Evolutionary conservation across 2,888 invertebrate species (phyloP), one percentile per base, ranked within the genome.

Genomic region (Nomada flava): DNA sequence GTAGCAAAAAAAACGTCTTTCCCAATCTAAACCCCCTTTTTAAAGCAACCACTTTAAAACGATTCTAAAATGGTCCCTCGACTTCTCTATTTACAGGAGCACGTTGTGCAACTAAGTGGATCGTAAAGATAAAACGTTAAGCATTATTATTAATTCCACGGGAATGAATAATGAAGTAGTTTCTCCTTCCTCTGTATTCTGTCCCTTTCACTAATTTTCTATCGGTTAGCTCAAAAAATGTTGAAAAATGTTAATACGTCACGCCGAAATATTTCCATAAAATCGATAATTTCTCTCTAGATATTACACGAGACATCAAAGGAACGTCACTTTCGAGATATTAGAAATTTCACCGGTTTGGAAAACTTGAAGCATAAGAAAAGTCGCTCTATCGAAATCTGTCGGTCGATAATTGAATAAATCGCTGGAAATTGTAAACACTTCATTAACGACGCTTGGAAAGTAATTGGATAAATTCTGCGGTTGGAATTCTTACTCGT

Each of bases 101-200:
- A 50, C 64, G 20, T 75, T 83, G 80, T 80, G 81, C 59, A 83
- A 83, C 64, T 62, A 78, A 81, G 71, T 79, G 63, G 59, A 75
- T 77, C 75, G 71, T 60, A 59, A 68, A 73, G 53, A 29, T 36
- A 44, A 44, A 47, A 23, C 60, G 60, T 59, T 78, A 67, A 76
- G 69, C 44, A 50, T 76, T 71, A 75, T 83, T 78, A 82, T 83
- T 81, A 78, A 83, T 82, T 68, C 82, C 77, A 59, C 47, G 53
- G 63, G 65, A 65, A 73, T 69, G 79, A 83, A 84, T 84, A 84
- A 79, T 79, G 70, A 59, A 82, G 62, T 71, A 47, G 79, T 82
- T 77, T 84, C 82, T 76, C 82, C 76, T 60, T 57, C 63, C 59
- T 42, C 55, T 53, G 26, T 44, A 44, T 36, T 42, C 71, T 53